phyloP scores from a whole-genome alignment of 2,888 invertebrate genomes.

The Mesoligia furuncula region DNA sequence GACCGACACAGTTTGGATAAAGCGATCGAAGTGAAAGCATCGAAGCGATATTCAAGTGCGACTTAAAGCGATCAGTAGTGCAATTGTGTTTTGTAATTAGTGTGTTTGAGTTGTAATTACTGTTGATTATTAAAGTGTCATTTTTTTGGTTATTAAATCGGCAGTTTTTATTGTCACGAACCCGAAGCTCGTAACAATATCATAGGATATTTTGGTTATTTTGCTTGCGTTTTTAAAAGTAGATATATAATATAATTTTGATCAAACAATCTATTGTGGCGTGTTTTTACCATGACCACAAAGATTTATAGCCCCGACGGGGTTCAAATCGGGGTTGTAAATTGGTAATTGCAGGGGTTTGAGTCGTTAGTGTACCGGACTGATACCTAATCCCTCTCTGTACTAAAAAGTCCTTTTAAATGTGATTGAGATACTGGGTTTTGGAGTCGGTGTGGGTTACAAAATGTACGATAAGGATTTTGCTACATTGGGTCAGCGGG shows the following conservation, averaged over 20 bases:
- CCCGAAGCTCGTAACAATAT: no score
- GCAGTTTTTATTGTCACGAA: no score
- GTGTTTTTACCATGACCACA: constrained; percentile 10
- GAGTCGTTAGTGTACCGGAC: constrained; percentile 56
- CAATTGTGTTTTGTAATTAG: no score
- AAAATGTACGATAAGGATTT: neutral
- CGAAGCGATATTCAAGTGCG: no score
- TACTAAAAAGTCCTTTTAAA: constrained; percentile 57
- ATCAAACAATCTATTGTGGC: neutral
- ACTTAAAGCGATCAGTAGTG: no score
- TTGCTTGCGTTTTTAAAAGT: neutral
- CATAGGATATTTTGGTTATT: neutral
- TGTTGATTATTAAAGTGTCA: no score
- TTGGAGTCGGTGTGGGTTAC: neutral
- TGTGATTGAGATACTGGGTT: constrained; percentile 22
- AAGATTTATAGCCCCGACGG: constrained; percentile 63
- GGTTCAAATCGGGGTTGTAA: constrained; percentile 73
- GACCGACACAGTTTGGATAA: no score
- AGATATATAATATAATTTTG: neutral
- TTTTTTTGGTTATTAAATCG: no score
- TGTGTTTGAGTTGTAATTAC: no score
- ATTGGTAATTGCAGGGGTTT: constrained; percentile 73
- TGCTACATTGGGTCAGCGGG: neutral
- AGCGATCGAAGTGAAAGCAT: no score
- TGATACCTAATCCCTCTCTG: constrained; percentile 47